Conservation (phyloP, 2,113 vertebrate genomes). For the Phalacrocorax aristotelis region DNA sequence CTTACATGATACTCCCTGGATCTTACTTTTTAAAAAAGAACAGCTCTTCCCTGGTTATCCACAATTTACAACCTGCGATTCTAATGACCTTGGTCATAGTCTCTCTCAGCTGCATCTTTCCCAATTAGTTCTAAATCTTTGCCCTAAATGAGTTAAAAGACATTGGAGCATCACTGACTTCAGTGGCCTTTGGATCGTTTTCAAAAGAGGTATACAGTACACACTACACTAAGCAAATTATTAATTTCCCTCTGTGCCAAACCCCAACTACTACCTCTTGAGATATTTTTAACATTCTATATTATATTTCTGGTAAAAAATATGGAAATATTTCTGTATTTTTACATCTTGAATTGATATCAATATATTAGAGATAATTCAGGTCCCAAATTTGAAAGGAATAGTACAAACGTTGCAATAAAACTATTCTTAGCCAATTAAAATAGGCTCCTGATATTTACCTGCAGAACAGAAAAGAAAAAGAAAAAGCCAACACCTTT, state of each 20-base stretch:
- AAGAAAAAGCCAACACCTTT: neutral
- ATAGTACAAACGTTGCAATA: neutral
- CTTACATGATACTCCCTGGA: neutral
- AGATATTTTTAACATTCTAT: neutral
- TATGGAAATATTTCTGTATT: neutral
- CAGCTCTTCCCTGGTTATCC: neutral
- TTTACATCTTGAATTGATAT: neutral
- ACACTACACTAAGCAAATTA: neutral
- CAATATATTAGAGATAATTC: neutral
- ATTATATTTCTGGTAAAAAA: neutral
- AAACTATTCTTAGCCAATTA: neutral
- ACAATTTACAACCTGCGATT: neutral
- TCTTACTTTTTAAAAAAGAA: neutral
- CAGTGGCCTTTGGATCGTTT: neutral
- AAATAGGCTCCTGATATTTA: constrained; percentile 5
- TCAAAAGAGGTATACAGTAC: neutral
- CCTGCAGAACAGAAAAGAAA: neutral
- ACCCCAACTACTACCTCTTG: neutral
- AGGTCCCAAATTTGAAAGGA: neutral
- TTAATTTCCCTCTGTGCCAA: neutral
- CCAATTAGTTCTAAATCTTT: neutral
- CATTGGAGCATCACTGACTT: neutral
- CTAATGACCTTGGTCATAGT: neutral
- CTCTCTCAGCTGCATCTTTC: neutral
- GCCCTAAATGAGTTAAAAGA: neutral